Percentiles rank a stretch among this genome's conserved stretches.
These are phyloP conservation scores for Sturnus vulgaris DNA, from an alignment of 2,113 vertebrate species.

Conservation along the genomic window DNA sequence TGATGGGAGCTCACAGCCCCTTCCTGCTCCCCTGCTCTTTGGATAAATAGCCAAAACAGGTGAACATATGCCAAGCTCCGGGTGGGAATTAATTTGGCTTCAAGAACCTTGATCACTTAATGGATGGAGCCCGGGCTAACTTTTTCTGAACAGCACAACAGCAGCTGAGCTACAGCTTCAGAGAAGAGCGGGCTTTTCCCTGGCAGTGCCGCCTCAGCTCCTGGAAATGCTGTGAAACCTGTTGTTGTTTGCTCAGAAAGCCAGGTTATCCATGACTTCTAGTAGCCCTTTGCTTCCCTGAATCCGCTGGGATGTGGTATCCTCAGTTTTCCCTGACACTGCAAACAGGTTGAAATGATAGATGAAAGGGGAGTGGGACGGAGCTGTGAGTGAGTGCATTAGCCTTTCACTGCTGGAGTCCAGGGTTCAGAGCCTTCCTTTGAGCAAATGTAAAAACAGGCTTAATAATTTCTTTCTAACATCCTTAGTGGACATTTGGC, in stretches of 20 bases:
- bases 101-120: neutral
- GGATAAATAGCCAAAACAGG: neutral
- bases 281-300: neutral
- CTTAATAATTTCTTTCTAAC: neutral
- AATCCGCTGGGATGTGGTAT: neutral
- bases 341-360: conserved; percentile 33
- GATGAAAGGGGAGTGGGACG: neutral
- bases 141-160: neutral
- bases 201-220: accelerated
- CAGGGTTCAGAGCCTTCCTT: neutral
- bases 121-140: neutral
- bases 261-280: neutral
- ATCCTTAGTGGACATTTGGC: neutral
- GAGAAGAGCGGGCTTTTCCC: neutral
- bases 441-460: neutral
- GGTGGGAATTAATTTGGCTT: neutral
- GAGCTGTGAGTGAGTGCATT: neutral
- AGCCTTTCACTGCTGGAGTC: conserved; percentile 17
- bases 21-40: neutral
- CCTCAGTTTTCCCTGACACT: conserved; percentile 23
- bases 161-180: neutral
- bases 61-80: neutral
- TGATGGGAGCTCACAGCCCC: neutral
- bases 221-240: neutral
- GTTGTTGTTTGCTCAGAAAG: neutral